Base-by-base conservation (phyloP, 2,113 vertebrate genomes). In the Charadrius vociferus region DNA sequence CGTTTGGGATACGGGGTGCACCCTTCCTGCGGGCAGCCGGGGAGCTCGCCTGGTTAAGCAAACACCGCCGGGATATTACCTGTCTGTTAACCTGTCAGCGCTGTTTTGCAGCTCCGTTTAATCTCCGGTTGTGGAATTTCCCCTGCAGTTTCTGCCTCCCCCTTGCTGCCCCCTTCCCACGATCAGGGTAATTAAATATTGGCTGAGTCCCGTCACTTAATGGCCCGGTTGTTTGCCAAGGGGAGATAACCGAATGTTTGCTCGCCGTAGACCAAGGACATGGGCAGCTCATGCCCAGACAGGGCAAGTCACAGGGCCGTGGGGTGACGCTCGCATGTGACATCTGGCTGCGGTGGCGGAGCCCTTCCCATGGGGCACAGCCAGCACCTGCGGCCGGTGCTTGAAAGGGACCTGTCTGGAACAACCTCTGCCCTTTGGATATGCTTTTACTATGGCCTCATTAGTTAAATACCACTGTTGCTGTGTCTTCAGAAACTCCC, bases 81-180 rank as follows among this genome's bases (percentile, higher is more conserved):
- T 98, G 98, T 97, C 98, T 98, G 97, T 94, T 96, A 94, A 96
- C 95, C 97, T 97, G 97, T 97, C 98, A 97, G 72, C 81, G 36
- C 94, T 65, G 95, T 32, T 95, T 84, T 94, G 92, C 93, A 84
- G 96, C 83, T 91, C 91, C 50, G 56, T 96, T 98, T 98, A n/a
- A 98, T 98, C 98, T 97, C 83, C 37, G 67, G 22, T 32, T 65
- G 37, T 72, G 97, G 98, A 99, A 99, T 98, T 99, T 97, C 98
- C 98, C 99, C 98, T 93, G 80, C 89, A 97, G 97, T 97, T 96
- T 71, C 96, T 85, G 74, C 77, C 77, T 77, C 72, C 53, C 68
- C 66, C 90, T 82, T 20, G 14, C 85, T 41, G 39, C 37, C 94
- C 89, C 95, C 86, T 75, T 96, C 95, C 92, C 81, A 84, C 85